phyloP scores from a whole-genome alignment of 2,113 vertebrate genomes.

The Pteruthius melanotis region DNA sequence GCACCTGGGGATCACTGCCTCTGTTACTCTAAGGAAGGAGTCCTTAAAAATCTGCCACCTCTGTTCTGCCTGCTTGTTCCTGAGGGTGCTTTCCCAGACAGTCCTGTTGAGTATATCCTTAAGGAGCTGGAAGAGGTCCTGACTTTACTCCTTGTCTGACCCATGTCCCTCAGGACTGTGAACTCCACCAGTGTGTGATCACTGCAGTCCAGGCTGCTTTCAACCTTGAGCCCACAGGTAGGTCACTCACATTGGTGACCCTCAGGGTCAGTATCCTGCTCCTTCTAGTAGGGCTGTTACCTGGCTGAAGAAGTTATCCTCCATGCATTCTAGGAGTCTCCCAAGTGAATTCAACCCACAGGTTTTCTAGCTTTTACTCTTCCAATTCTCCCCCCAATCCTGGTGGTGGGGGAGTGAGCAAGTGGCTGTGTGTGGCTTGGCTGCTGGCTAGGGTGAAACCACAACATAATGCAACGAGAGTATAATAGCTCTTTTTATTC shows the following conservation, averaged over 20 bases:
- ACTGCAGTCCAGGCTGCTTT: not conserved
- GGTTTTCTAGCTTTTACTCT: not conserved
- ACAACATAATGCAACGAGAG: not conserved
- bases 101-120: not conserved
- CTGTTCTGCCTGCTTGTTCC: not conserved
- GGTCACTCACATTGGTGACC: not conserved
- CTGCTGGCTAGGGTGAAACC: not conserved
- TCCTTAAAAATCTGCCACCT: not conserved
- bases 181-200: not conserved
- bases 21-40: not conserved
- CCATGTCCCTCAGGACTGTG: not conserved
- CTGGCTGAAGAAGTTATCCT: not conserved
- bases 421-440: fast-evolving
- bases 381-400: fast-evolving
- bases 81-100: not conserved
- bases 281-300: not conserved
- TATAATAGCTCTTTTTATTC: not conserved
- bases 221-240: not conserved
- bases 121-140: not conserved
- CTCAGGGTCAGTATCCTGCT: not conserved
- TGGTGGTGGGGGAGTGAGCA: not conserved
- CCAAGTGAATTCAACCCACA: not conserved
- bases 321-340: not conserved
- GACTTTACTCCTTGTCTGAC: not conserved
- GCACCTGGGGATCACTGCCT: not conserved